Percentiles rank a stretch among this genome's conserved stretches.
Evolutionary conservation across 2,888 invertebrate species (phyloP).

Genomic region (Sisyra terminalis): DNA sequence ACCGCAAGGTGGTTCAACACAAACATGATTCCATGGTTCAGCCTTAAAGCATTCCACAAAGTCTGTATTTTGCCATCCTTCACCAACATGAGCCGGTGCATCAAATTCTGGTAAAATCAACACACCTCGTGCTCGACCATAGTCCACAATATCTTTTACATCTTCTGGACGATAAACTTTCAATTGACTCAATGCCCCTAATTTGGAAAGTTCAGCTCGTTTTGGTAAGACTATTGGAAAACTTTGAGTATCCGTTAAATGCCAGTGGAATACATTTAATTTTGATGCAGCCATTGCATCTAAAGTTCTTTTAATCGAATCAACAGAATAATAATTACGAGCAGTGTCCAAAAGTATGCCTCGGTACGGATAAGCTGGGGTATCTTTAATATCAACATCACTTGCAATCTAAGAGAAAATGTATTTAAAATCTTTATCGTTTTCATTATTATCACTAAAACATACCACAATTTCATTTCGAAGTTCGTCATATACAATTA

Average conservation of each 20-base stretch:
- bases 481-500: constrained; percentile 49
- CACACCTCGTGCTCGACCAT: constrained; percentile 58
- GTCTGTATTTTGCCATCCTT: constrained; percentile 62
- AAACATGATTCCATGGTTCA: constrained; percentile 54
- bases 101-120: constrained; percentile 84
- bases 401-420: constrained; percentile 17
- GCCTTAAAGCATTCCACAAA: constrained; percentile 52
- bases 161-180: constrained; percentile 43
- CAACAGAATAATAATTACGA: constrained; percentile 66
- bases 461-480: constrained; percentile 35
- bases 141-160: constrained; percentile 44
- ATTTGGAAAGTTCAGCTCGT: constrained; percentile 50
- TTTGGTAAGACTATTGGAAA: constrained; percentile 72
- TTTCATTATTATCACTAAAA: background rate
- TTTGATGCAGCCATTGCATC: constrained; percentile 85
- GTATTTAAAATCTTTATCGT: background rate
- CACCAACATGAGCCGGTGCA: constrained; percentile 79
- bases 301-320: constrained; percentile 55
- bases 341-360: constrained; percentile 83
- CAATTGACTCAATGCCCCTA: constrained; percentile 63
- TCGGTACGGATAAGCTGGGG: constrained; percentile 73
- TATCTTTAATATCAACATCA: constrained; percentile 39
- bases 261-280: constrained; percentile 90
- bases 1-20: constrained; percentile 76
- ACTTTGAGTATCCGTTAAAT: constrained; percentile 84